Base-by-base conservation (phyloP, 1,140 invertebrate genomes). In the Chrysomallon squamiferum region DNA sequence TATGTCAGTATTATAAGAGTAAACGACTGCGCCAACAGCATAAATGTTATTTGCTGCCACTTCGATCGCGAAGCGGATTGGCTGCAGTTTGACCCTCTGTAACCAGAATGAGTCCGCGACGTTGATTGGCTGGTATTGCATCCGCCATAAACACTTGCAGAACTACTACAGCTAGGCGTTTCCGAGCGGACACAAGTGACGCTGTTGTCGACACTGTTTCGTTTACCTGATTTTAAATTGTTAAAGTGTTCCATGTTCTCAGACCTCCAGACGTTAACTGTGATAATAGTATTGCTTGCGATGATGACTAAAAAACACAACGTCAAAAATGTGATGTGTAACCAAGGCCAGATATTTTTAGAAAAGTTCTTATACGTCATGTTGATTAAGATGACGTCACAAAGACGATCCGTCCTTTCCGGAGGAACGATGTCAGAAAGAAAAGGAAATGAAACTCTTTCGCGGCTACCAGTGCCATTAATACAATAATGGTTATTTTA, bases 371-470 rank as follows among this genome's bases (percentile, higher is more conserved):
- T 22, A 50, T 80, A 78, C 20, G 38, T 27, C 3, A 65, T 54
- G 22, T 60, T 54, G 29, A 29, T 45, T 22, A 69, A 49, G 62
- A 66, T 66, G 0, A 76, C 74, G 54, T 75, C 72, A 58, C 76
- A 80, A 27, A 80, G 50, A 38, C 76, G 58, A 45, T 80, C 78
- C 7, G 62, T 71, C 30, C 72, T 47, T 3, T 56, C 65, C 33
- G 54, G 45, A 1, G 68, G 64, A 3, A 78, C 76, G 38, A 80
- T 74, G 49, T 74, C 69, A 4, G 78, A 80, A 18, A 68, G 27
- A 80, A 72, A 6, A 76, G 62, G 43, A 78, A 78, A 59, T 80
- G 78, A 32, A 69, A 74, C 18, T 78, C 69, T 63, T 78, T 80
- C 5, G 70, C n/a, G 0, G 71, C 67, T 2, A 75, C 70, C 33